Conservation (phyloP, 2,888 invertebrate genomes). For the Perithous albicinctus region DNA sequence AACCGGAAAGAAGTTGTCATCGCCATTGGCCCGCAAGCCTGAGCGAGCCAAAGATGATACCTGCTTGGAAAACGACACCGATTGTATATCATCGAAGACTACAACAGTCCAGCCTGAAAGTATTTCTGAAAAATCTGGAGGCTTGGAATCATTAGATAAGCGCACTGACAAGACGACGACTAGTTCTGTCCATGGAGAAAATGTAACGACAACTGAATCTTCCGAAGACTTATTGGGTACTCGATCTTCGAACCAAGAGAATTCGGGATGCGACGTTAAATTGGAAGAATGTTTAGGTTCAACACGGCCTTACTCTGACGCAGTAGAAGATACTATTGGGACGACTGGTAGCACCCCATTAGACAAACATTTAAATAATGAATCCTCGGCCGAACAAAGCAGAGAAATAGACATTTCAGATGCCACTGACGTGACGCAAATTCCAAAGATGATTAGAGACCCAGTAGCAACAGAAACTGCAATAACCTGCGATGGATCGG, state of each 20-base stretch:
- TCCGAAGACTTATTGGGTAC: neutral
- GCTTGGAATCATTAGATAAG: neutral
- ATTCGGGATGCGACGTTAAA: slow-evolving; percentile 18
- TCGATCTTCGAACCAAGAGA: neutral
- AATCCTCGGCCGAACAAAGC: neutral
- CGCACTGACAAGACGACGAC: neutral
- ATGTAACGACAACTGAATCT: neutral
- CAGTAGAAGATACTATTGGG: neutral
- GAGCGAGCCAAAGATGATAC: neutral
- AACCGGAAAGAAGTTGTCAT: neutral
- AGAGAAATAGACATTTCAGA: neutral
- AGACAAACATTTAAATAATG: neutral
- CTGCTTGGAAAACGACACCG: slow-evolving; percentile 11
- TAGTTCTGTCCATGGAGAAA: neutral
- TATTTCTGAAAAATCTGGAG: neutral
- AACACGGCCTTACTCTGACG: neutral
- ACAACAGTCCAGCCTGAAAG: neutral
- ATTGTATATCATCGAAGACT: neutral
- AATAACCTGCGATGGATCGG: slow-evolving; percentile 16
- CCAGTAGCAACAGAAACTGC: neutral
- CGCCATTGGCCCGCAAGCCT: neutral
- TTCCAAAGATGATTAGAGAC: neutral
- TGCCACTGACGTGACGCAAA: neutral
- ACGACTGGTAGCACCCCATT: neutral
- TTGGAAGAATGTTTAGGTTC: slow-evolving; percentile 11